Base-by-base conservation (phyloP, 2,113 vertebrate genomes). In the Equus quagga region DNA sequence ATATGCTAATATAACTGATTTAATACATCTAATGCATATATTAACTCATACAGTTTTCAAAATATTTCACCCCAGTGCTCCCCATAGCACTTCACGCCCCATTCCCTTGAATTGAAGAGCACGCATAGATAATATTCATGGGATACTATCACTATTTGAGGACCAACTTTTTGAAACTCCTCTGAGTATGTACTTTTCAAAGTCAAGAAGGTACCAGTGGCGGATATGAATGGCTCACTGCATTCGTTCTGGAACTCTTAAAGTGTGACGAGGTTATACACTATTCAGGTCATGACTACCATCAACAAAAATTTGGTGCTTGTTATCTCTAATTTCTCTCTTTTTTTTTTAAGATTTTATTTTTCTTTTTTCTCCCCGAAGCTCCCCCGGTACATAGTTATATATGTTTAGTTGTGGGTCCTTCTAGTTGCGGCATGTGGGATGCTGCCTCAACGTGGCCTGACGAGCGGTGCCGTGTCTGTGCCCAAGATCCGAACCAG, bases 71-170 rank as follows among this genome's bases (percentile, higher is more conserved):
- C 18, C 76, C 56, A 85, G 13, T 49, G n/a, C 36, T 87, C 21
- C 79, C 62, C 64, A 70, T 36, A 95, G 46, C 70, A 80, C 58
- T 60, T 96, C 51, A 86, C 73, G 62, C 73, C 19, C 33, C 24
- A 91, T 73, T 54, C 36, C n/a, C 69, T 78, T 62, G 36, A 96
- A 81, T 78, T 9, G 91, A 80, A 95, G 10, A 64, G 15, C 80
- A 80, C 3, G 94, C 54, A 54, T 4, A 67, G 24, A 65, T 75
- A 84, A 96, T 79, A 18, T 95, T 93, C 58, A 95, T 41, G 64
- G 93, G 91, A 60, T 51, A 91, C 31, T 49, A 94, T 85, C 36
- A 90, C 64, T 78, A 54, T 46, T 73, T 67, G 31, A 93, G 23
- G 41, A 86, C 46, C 58, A 96, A 56, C 41, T 60, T 78, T 76